Conservation (phyloP, 2,113 vertebrate genomes). For the Chelonoidis abingdonii region DNA sequence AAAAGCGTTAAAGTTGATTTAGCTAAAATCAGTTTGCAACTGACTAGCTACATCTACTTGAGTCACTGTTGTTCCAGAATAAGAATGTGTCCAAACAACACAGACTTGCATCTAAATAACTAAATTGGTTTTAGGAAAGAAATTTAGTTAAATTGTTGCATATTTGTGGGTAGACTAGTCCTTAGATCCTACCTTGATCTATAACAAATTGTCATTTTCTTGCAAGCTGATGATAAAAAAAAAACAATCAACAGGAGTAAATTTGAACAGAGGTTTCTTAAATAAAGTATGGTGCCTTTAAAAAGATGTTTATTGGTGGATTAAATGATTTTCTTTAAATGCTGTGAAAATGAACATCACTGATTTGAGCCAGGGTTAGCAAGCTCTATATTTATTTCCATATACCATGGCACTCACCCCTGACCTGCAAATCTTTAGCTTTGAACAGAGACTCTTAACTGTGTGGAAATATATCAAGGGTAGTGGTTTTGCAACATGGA, state of each 20-base stretch:
- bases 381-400: not conserved
- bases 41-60: not conserved
- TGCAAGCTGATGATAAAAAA: not conserved
- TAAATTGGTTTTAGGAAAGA: too few relatives aligned
- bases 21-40: not conserved
- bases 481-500: not conserved
- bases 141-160: not conserved
- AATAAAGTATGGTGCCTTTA: not conserved
- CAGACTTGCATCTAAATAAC: not conserved
- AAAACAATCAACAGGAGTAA: not conserved
- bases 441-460: not conserved
- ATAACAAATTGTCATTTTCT: not conserved
- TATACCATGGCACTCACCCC: fast-evolving
- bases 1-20: not conserved
- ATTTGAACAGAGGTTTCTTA: not conserved
- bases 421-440: fast-evolving
- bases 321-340: not conserved
- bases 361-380: not conserved
- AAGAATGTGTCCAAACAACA: not conserved
- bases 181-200: not conserved
- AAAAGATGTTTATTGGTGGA: not conserved
- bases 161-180: not conserved
- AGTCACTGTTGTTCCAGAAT: not conserved
- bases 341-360: not conserved
- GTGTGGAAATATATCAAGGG: not conserved